Evolutionary conservation across 2,888 invertebrate genomes (phyloP).

Genomic region (Aspidiotus destructor): DNA sequence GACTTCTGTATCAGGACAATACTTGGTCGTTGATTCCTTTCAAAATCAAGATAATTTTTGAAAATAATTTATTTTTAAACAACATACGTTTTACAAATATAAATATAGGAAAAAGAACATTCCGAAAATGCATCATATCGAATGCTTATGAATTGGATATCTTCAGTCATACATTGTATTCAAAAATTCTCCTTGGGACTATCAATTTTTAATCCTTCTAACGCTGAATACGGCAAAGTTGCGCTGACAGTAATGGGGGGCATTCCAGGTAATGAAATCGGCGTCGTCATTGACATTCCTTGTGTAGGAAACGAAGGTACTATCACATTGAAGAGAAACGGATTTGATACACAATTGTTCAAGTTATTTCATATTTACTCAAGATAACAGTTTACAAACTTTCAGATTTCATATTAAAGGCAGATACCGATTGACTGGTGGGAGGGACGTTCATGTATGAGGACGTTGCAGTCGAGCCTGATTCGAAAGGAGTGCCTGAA

Average conservation of each 20-base stretch:
- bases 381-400: no score
- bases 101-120: constrained; percentile 7
- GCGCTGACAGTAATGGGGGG: constrained; percentile 70
- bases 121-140: constrained; percentile 14
- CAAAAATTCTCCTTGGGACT: constrained; percentile 26
- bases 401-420: no score
- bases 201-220: constrained; percentile 44
- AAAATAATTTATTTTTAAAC: no score
- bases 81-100: neutral
- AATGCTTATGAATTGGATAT: constrained; percentile 14
- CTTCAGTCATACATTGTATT: neutral
- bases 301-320: constrained; percentile 37
- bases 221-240: constrained; percentile 53
- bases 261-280: constrained; percentile 65
- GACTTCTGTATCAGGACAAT: no score
- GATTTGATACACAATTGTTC: neutral
- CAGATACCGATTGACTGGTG: no score
- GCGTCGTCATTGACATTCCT: constrained; percentile 51
- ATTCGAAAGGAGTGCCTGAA: neutral
- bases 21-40: no score
- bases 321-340: neutral
- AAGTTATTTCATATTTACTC: no score
- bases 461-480: no score
- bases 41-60: no score
- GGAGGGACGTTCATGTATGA: no score